Conservation (phyloP, 2,888 invertebrate species). For the Acronicta leporina region DNA sequence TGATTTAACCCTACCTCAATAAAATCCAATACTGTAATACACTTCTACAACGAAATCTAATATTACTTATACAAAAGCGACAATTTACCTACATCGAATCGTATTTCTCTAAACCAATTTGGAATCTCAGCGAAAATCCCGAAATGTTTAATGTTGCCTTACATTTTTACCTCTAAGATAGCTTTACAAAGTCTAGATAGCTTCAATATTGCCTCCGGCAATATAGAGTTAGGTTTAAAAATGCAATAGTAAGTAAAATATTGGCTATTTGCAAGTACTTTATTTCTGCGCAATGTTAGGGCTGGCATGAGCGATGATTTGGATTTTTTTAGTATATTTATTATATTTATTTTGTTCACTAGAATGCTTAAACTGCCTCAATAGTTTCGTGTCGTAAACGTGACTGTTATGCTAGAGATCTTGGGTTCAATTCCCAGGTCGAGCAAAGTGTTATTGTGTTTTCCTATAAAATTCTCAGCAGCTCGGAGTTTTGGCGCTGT, state of each 20-base stretch:
- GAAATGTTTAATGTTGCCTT: slow-evolving; percentile 39
- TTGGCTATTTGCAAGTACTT: slow-evolving; percentile 13
- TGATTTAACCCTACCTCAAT: slow-evolving; percentile 2
- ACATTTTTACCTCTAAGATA: slow-evolving; percentile 6
- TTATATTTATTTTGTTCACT: no score
- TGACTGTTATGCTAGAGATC: no score
- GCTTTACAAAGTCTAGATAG: slow-evolving; percentile 2
- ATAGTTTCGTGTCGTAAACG: neutral
- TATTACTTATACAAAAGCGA: slow-evolving; percentile 9
- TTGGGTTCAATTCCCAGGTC: no score
- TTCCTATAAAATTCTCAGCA: no score
- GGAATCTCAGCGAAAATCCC: neutral
- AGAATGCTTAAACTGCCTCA: no score
- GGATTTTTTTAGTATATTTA: no score
- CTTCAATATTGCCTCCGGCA: neutral
- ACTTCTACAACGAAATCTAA: slow-evolving; percentile 13
- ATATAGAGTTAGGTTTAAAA: slow-evolving; percentile 20
- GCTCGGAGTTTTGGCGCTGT: no score
- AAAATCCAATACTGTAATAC: slow-evolving; percentile 15
- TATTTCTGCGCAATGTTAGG: slow-evolving; percentile 8
- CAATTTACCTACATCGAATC: slow-evolving; percentile 10
- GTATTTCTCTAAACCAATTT: slow-evolving; percentile 44
- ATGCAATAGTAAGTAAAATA: slow-evolving; percentile 19
- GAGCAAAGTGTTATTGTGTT: no score
- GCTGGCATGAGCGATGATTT: neutral